Conservation (phyloP, 2,113 vertebrate genomes). For the Ictalurus punctatus region DNA sequence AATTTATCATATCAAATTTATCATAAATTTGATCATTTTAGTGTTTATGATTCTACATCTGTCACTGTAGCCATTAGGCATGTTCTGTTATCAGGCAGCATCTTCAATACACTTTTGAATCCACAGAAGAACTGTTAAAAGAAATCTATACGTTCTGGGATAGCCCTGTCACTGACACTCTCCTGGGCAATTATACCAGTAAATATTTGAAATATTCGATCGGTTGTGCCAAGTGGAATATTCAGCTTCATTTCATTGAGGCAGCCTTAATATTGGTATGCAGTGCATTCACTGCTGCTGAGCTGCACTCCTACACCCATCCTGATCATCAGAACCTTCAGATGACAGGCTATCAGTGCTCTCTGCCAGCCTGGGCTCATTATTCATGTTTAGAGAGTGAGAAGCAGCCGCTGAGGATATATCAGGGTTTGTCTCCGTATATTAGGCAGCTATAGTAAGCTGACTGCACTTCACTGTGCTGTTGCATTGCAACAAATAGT, state of each 20-base stretch:
- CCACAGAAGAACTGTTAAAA: neutral
- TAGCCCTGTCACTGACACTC: neutral
- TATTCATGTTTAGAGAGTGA: neutral
- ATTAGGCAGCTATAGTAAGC: neutral
- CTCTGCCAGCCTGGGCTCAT: neutral
- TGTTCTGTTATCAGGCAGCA: neutral
- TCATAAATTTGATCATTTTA: neutral
- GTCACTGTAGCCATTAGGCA: neutral
- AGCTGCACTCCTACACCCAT: neutral
- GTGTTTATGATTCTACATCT: neutral
- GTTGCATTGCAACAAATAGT: slow-evolving; percentile 2
- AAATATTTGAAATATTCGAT: neutral
- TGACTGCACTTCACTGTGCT: neutral
- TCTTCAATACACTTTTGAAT: neutral
- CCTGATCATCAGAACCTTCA: neutral
- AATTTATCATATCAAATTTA: neutral
- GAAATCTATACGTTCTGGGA: neutral
- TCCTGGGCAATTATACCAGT: neutral
- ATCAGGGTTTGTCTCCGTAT: neutral
- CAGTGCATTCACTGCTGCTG: neutral
- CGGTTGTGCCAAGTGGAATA: neutral
- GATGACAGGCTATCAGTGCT: neutral
- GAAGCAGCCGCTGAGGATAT: neutral
- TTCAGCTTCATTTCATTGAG: neutral
- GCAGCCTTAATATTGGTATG: neutral